Evolutionary conservation across 2,888 invertebrate genomes (phyloP), one percentile per base, ranked within the genome.

Genomic region (Ctena decussata): DNA sequence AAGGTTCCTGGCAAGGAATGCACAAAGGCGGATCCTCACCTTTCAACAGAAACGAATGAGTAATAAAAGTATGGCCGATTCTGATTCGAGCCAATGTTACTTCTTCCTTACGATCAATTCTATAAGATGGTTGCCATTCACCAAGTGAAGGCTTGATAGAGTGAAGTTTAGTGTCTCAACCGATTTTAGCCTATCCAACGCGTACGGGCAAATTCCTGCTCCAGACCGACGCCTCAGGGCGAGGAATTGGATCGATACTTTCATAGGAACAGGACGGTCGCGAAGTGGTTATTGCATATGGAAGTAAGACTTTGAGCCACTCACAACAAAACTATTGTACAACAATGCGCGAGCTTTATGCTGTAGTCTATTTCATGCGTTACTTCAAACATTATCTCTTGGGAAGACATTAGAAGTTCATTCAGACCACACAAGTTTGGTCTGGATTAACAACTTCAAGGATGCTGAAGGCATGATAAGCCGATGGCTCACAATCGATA

Each of bases 401-500:
- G 24, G 83, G 82, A 44, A 12, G 60, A 24, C 35, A 41, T 30
- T 85, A 32, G 30, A 24, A 15, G 30, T 79, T 18, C 39, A 76
- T 21, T 79, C 85, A 39, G 83, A 83, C 41, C 85, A 83, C 35
- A 53, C 57, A 15, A 49, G 53, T 15, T 60, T 84, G 18, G 32
- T 71, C 3, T 82, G 79, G 77, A 37, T 85, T 2, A 78, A 60
- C n/a, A 79, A 85, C 37, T 85, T 82, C 46, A 85, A 81, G 41
- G 60, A 81, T 12, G 81, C 81, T 15, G 81, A 81, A 27, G 81
- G 80, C 35, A 82, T 85, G 82, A 18, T 80, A 35, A 24, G 18
- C 15, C 12, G 69, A 32, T 69, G 69, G 69, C 15, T 69, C 3
- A 69, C 35, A 21, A 39, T 85, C 32, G 81, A 85, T 35, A 82